Evolutionary conservation across 2,797 vertebrate species (phyloP).

Genomic region (Tauraco hartlaubi): DNA sequence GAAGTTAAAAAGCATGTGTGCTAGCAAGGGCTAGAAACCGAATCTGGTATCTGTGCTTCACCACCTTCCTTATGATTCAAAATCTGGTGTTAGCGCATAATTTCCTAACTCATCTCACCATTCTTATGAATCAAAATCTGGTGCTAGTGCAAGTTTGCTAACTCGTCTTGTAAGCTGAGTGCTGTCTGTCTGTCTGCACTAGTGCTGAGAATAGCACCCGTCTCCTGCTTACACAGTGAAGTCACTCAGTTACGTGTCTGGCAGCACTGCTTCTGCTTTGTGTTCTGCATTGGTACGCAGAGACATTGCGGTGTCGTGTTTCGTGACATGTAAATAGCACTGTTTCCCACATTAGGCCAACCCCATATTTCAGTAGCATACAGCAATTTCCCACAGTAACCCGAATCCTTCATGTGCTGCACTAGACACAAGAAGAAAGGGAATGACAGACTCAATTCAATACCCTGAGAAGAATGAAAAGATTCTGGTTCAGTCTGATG

Average conservation of each 20-base stretch:
- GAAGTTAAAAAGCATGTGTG: background rate
- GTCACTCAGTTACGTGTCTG: slow-evolving; percentile 44
- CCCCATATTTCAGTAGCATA: background rate
- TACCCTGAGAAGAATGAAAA: background rate
- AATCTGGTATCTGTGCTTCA: background rate
- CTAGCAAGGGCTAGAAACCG: background rate
- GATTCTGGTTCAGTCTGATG: background rate
- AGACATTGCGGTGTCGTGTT: background rate
- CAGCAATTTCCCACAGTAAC: slow-evolving; percentile 35
- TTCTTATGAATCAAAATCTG: background rate
- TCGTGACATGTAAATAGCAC: background rate
- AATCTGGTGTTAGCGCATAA: background rate
- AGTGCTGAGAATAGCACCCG: slow-evolving; percentile 48
- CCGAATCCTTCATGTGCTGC: background rate
- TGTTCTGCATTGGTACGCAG: background rate
- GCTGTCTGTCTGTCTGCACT: background rate
- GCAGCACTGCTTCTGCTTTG: slow-evolving; percentile 36
- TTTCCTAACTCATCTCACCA: background rate
- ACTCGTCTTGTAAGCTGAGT: background rate
- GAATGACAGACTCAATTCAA: background rate
- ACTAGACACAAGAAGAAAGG: background rate
- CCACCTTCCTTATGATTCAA: background rate
- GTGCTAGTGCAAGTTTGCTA: background rate
- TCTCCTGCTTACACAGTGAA: slow-evolving; percentile 41
- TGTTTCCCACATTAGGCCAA: slow-evolving; percentile 17